phyloP scores from a whole-genome alignment of 2,797 vertebrate genomes.

The Hypotaenidia okinawae region DNA sequence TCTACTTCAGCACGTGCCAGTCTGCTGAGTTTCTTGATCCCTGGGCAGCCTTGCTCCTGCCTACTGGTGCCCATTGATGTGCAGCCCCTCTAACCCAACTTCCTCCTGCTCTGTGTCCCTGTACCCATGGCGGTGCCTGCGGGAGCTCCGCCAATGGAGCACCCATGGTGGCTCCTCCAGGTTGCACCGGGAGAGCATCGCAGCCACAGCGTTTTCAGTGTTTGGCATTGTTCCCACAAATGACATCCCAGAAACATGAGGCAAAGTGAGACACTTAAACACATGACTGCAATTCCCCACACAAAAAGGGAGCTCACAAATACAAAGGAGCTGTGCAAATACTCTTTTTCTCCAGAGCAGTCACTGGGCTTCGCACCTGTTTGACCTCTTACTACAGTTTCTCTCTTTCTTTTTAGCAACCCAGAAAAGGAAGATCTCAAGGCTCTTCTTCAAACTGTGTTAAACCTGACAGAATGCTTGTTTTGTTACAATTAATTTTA shows the following conservation, averaged over 20 bases:
- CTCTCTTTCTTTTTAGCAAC: neutral
- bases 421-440: neutral
- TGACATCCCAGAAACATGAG: neutral
- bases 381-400: neutral
- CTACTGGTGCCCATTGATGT: neutral
- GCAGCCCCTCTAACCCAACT: neutral
- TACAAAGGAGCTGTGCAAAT: neutral
- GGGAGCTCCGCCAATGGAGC: accelerated
- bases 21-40: neutral
- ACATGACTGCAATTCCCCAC: neutral
- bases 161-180: neutral
- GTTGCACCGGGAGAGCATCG: accelerated
- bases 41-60: too few relatives aligned
- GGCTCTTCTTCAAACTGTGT: neutral
- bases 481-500: neutral
- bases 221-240: accelerated
- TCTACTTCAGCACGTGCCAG: neutral
- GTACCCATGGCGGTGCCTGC: accelerated
- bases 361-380: neutral
- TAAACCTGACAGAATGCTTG: neutral
- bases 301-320: neutral
- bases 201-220: accelerated
- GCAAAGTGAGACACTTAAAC: neutral
- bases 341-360: neutral
- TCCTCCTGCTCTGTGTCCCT: neutral